These are phyloP conservation scores for Chymomyza caudatula DNA, from an alignment of 2,888 invertebrate species.

Conservation along the genomic window DNA sequence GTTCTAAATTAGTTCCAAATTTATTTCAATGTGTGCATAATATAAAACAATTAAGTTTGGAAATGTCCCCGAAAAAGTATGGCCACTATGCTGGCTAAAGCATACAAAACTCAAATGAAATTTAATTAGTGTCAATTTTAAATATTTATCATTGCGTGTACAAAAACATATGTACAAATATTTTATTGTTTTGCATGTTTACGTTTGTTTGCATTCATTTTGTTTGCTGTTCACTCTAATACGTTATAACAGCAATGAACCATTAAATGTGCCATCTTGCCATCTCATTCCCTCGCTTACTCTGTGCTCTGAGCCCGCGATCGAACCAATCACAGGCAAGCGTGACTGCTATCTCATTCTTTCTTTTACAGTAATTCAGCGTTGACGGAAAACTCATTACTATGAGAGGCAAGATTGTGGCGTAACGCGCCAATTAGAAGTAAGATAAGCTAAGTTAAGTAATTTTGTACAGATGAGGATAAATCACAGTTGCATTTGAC, in stretches of 20 bases:
- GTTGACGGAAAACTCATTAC: no score
- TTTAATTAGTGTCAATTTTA: slow-evolving; percentile 58
- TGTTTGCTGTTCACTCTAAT: not conserved
- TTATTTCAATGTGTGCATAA: slow-evolving; percentile 25
- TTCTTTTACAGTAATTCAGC: no score
- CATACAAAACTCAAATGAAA: slow-evolving; percentile 46
- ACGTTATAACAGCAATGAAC: not conserved
- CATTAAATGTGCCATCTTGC: not conserved
- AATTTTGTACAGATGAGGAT: no score
- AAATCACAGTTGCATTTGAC: no score
- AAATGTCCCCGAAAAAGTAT: slow-evolving; percentile 28
- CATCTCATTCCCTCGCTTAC: not conserved
- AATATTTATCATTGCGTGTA: slow-evolving; percentile 35
- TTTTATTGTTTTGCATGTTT: not conserved
- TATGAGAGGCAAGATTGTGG: no score
- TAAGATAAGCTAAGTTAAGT: no score
- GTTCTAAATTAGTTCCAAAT: slow-evolving; percentile 42
- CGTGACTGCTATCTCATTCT: not conserved
- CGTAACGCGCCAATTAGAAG: no score
- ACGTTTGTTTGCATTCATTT: not conserved
- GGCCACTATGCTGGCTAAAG: slow-evolving; percentile 27
- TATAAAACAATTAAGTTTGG: slow-evolving; percentile 51
- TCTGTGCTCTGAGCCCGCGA: not conserved
- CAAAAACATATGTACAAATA: not conserved
- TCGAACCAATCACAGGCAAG: not conserved